Evolutionary conservation across 2,113 vertebrate species (phyloP), one percentile per base, ranked within the genome.

Genomic region (Bos javanicus): DNA sequence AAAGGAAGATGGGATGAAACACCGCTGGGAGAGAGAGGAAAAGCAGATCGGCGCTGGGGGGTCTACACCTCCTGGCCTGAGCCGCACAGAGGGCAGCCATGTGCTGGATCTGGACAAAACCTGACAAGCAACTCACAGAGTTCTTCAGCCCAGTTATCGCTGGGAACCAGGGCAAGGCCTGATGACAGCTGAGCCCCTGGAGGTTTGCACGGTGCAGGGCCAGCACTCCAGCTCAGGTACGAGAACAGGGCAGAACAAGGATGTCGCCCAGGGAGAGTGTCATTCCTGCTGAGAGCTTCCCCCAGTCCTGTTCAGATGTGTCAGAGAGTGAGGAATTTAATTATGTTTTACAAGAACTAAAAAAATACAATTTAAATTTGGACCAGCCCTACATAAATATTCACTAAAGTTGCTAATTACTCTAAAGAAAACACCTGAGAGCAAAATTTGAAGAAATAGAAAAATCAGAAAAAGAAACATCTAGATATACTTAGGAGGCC

Each of bases 361-460:
- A 76, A 25, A 85, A 90, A 23, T 26, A 23, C 36, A 33, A 14
- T 21, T 74, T 43, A 25, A n/a, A 6, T n/a, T 50, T 80, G 52
- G n/a, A 39, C 39, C 30, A 30, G 23, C 8, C 59, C 39, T 60
- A 28, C 30, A 6, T 39, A 80, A 57, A 83, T 80, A 59, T 25
- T 87, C 82, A 52, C 85, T 64, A 71, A 76, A 92, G 60, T 43
- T 67, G 74, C 57, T 62, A 62, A 92, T 80, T 76, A 78, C 54
- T 89, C 5, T 91, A 59, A 90, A 83, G 26, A 88, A 88, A 90
- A 67, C 52, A 78, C 56, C 54, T 87, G 76, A 95, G 57, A 90
- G 16, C 56, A 94, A 92, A 57, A 74, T 95, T 85, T 92, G 84
- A 90, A 93, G 86, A 91, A 86, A 89, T 25, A 85, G 56, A 71